Conservation (phyloP, 2,113 vertebrate species). For the Condylura cristata region DNA sequence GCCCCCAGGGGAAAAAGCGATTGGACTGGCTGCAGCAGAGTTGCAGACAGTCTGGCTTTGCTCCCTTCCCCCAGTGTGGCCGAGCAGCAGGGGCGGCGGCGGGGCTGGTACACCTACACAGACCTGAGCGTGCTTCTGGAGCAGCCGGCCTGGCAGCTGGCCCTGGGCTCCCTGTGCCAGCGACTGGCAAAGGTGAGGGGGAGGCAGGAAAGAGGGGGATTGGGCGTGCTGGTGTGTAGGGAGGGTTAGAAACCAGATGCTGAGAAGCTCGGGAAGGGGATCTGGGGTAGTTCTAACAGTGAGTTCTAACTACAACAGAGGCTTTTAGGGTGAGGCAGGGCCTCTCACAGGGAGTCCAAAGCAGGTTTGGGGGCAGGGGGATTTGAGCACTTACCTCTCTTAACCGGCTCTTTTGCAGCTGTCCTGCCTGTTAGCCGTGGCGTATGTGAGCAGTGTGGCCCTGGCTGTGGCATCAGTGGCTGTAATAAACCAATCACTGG, state of each 20-base stretch:
- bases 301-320: background rate
- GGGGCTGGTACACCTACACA: conserved; percentile 98
- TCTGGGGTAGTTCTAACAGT: background rate
- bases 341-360: background rate
- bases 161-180: conserved; percentile 91
- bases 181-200: conserved; percentile 93
- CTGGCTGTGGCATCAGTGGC: conserved; percentile 90
- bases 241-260: background rate
- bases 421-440: conserved; percentile 92
- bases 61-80: conserved; percentile 88
- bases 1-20: background rate
- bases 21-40: background rate
- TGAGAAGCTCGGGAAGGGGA: background rate
- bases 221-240: background rate
- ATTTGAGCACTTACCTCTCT: background rate
- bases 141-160: conserved; percentile 92
- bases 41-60: background rate
- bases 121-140: conserved; percentile 97
- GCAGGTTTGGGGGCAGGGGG: background rate
- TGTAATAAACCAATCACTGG: conserved; percentile 88
- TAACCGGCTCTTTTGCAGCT: conserved; percentile 84
- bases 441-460: conserved; percentile 94
- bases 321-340: background rate
- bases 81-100: conserved; percentile 92
- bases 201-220: background rate